phyloP scores from a whole-genome alignment of 2,888 invertebrate species.

The Cephalotes varians region DNA sequence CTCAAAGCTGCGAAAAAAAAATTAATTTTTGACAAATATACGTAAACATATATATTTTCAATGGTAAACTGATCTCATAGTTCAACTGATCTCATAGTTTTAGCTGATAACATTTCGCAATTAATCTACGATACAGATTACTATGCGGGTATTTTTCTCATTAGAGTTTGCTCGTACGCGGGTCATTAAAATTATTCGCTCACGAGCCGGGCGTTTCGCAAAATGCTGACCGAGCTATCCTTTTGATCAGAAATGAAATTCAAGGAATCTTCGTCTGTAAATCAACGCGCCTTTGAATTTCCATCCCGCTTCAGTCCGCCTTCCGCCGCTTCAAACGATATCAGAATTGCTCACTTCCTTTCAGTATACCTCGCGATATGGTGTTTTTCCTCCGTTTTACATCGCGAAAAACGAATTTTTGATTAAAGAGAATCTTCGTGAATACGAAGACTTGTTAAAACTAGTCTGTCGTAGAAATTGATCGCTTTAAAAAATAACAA shows the following conservation, averaged over 20 bases:
- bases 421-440: constrained; percentile 24
- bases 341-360: constrained; percentile 26
- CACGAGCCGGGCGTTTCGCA: constrained; percentile 13
- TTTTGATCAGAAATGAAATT: constrained; percentile 54
- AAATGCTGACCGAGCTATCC: constrained; percentile 40
- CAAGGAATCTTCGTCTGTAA: constrained; percentile 32
- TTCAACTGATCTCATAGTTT: background rate
- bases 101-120: background rate
- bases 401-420: constrained; percentile 35
- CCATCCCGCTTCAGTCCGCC: background rate
- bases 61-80: too few species aligned
- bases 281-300: constrained; percentile 47
- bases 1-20: background rate
- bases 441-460: background rate
- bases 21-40: background rate
- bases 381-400: constrained; percentile 22
- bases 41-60: background rate
- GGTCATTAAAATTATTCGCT: constrained; percentile 56
- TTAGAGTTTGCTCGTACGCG: constrained; percentile 38
- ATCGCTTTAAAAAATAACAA: background rate
- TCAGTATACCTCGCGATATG: constrained; percentile 22
- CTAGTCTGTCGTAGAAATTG: background rate
- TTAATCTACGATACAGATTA: constrained; percentile 14
- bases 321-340: constrained; percentile 24
- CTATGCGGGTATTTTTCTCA: background rate